Base-by-base conservation (phyloP, 2,113 vertebrate genomes). In the Barnardius zonarius region DNA sequence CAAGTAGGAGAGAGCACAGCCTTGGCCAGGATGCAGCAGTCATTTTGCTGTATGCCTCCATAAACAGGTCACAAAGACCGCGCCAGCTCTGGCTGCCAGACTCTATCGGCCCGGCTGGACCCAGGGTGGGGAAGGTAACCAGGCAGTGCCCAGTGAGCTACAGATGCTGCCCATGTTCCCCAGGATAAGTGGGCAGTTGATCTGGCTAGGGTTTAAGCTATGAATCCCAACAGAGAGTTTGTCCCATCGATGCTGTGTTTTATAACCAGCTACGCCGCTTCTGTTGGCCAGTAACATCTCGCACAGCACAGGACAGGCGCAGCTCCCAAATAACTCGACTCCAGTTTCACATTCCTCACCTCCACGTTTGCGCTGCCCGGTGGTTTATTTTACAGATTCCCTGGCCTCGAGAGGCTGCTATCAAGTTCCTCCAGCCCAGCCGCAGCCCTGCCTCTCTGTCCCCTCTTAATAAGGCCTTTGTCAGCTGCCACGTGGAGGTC, bases 321-420 rank as follows among this genome's bases (percentile, higher is more conserved):
- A 76, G 72, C 80, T 96, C 86, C 91, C 74, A 91, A 30, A 94
- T 90, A 88, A 83, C 83, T 96, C 30, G 0, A 90, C 92, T 95
- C 86, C 3, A 0, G 61, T 94, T 95, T 96, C 95, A 94, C 90
- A 96, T 97, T 96, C 95, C 92, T 96, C 92, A 92, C 88, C 88
- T 97, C 90, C 51, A 81, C 1, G 0, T 83, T 80, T 52, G 1
- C 0, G 2, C 77, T 90, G 76, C 73, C 83, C 31, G 0, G 73
- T 0, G 7, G 93, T 95, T 97, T 97, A 86, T 86, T 93, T 95
- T 95, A 92, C 93, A 95, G 92, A 96, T 93, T 97, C 86, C 52
- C 90, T 91, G 92, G 95, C 95, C 89, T 92, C 9, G 0, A 77
- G 73, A 88, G 62, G 39, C 76, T 91, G 86, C 86, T 96, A 94